Evolutionary conservation across 2,113 vertebrate species (phyloP).

Genomic region (Propithecus coquereli): DNA sequence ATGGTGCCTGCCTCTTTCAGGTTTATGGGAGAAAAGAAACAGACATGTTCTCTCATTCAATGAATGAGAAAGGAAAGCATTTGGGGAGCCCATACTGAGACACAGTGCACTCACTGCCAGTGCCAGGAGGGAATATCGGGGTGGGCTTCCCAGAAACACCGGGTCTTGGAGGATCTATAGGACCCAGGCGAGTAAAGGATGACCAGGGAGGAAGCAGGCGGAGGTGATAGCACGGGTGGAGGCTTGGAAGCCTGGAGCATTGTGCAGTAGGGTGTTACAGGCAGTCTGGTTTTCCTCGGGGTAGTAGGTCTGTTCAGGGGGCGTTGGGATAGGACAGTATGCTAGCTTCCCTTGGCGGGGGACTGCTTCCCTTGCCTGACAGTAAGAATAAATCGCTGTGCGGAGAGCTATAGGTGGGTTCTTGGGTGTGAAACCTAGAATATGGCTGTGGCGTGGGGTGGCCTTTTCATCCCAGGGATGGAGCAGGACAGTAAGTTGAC

Average conservation of each 20-base stretch:
- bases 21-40: background rate
- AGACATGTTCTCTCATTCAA: background rate
- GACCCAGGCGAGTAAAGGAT: background rate
- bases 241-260: background rate
- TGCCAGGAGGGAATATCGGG: background rate
- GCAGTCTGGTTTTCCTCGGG: background rate
- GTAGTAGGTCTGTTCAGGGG: background rate
- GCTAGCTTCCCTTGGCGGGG: background rate
- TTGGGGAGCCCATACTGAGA: background rate
- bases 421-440: background rate
- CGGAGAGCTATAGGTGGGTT: background rate
- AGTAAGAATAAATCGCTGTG: background rate
- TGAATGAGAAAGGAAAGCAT: background rate
- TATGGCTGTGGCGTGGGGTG: background rate
- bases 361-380: background rate
- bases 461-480: background rate
- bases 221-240: background rate
- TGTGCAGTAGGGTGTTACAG: rapidly evolving
- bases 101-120: background rate
- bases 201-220: background rate
- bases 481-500: background rate
- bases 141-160: background rate
- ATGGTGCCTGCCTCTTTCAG: background rate
- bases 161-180: background rate
- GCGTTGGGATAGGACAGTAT: rapidly evolving